Evolutionary conservation across 2,888 invertebrate species (phyloP), one percentile per base, ranked within the genome.

Genomic region (Mesorhabditis spiculigera): DNA sequence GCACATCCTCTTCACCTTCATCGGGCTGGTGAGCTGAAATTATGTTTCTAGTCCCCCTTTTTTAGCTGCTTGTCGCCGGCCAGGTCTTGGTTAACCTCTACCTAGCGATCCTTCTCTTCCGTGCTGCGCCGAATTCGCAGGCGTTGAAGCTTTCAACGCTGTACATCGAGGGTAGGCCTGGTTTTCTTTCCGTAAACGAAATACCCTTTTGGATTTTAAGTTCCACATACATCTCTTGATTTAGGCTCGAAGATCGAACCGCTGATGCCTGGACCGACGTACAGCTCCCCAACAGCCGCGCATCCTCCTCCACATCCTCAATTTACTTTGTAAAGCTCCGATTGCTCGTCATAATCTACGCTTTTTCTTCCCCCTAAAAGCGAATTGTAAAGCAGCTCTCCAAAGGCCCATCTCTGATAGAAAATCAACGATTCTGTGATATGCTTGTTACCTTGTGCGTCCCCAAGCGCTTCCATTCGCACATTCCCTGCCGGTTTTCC

Each of bases 71-170:
- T 44, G 73, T 72, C 66, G 64, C 69, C 4, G 71, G 72, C 43
- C 68, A 73, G 43, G 72, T 74, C 5, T 68, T 73, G 45, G 75
- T 75, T 5, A 75, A 74, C 70, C 70, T 70, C 50, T 74, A 70
- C 44, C 67, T 78, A 43, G 65, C 72, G 28, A 73, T 80, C 70
- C 73, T 80, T 43, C 72, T 80, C 63, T 76, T 73, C 71, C 68
- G 78, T 10, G 75, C 77, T n/a, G 76, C 78, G 13, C 80, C 80
- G 28, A 80, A 80, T 45, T 74, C 77, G 16, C 75, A 76, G 65
- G 66, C 77, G 58, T 66, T 73, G 45, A 70, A 66, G 3, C 69
- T 78, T 41, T 64, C 70, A 5, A 74, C 74, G 13, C 72, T 76
- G 4, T 70, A 76, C 6, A 76, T 76, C 44, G 78, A 78, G 61